phyloP scores from a whole-genome alignment of 2,888 invertebrate genomes.

The Hofmannophila pseudospretella region DNA sequence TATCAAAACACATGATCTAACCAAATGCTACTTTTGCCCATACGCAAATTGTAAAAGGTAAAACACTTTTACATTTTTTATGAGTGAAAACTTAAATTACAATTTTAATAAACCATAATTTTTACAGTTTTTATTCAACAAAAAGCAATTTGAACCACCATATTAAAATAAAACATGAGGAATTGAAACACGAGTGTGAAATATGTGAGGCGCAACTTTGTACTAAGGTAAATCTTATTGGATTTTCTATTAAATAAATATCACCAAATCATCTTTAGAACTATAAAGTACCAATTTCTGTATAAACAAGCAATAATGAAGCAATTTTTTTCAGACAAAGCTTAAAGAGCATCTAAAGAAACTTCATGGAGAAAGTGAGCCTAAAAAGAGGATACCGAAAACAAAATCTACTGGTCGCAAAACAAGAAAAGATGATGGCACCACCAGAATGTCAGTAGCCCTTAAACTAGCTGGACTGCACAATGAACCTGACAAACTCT shows the following conservation, averaged over 20 bases:
- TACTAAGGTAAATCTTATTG: constrained; percentile 46
- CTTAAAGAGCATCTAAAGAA: constrained; percentile 39
- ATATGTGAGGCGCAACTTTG: constrained; percentile 49
- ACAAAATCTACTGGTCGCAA: constrained; percentile 43
- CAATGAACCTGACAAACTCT: not conserved
- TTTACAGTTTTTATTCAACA: constrained; percentile 66
- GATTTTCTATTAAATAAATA: too few species aligned
- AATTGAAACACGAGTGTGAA: constrained; percentile 61
- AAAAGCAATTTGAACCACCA: constrained; percentile 77
- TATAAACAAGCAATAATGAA: too few species aligned
- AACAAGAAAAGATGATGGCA: constrained; percentile 49
- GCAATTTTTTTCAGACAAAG: constrained; percentile 40
- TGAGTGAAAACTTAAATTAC: not conserved
- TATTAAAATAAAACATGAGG: constrained; percentile 66
- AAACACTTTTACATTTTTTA: constrained; percentile 4
- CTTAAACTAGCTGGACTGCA: constrained; percentile 47
- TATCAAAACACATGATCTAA: constrained; percentile 42
- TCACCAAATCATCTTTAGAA: too few species aligned
- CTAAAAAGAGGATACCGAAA: constrained; percentile 23
- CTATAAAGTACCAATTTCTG: too few species aligned
- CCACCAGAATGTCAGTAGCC: constrained; percentile 43
- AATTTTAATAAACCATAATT: too few species aligned
- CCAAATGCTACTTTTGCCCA: constrained; percentile 42
- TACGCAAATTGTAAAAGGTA: constrained; percentile 56
- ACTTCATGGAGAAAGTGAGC: constrained; percentile 27